Base-by-base conservation (phyloP, 2,888 invertebrate species). In the Tiphia femorata region DNA sequence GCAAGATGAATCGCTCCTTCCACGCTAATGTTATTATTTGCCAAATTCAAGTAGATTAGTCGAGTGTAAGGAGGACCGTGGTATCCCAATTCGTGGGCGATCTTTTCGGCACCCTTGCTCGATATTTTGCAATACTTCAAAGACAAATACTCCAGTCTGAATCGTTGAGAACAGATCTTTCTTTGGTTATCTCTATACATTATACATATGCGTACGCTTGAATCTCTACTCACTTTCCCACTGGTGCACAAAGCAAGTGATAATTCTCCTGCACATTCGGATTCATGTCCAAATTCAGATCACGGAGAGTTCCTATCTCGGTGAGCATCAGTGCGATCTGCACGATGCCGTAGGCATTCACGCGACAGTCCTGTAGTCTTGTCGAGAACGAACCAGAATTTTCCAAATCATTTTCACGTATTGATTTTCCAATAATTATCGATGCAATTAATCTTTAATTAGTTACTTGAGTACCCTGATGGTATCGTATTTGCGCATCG, bases 201-300 rank as follows among this genome's bases (percentile, higher is more conserved):
- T n/a, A n/a, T n/a, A n/a, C n/a, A n/a, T n/a, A n/a, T n/a, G n/a
- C n/a, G n/a, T n/a, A n/a, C n/a, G n/a, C 27, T 51, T 33, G 12
- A 17, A 5, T 6, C 2, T 40, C n/a, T 27, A 33, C 35, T 27
- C 46, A 70, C 76, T 64, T 76, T 41, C 58, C 61, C n/a, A 21
- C 41, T 2, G 72, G 57, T 10, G 47, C n/a, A 33, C 83, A 69
- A 1, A 83, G 67, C 10, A 77, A 57, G 49, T 78, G 58, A 63
- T 76, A 79, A 64, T 81, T 82, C 49, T 82, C 77, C n/a, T 67
- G 62, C 2, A 51, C 33, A 48, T 79, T 80, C 4, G 80, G 79
- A 69, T 84, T 84, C 43, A 78, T 77, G 48, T 81, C 77, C n/a
- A 84, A 50, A 58, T 78, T 80, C 19, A 84, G 42, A 21, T 80